Percentiles rank a stretch among this genome's conserved stretches.
phyloP scores from a whole-genome alignment of 2,797 vertebrate genomes.

The Loris lydekkerianus region DNA sequence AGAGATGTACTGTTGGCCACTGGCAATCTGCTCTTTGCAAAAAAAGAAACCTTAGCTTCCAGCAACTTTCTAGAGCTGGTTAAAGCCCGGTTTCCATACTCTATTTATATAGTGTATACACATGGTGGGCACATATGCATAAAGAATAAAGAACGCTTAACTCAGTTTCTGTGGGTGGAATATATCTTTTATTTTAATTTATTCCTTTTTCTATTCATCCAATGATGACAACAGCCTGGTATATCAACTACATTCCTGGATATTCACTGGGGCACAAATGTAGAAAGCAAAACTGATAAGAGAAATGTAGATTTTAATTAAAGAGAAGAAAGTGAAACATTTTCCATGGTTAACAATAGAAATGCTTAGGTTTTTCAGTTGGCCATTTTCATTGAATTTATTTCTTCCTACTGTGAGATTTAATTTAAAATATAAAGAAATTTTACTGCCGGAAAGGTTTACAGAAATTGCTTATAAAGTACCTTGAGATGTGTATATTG shows the following conservation, averaged over 20 bases:
- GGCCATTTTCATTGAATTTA: slow-evolving; percentile 52
- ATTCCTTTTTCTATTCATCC: slow-evolving; percentile 41
- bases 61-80: slow-evolving; percentile 20
- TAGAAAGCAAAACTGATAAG: slow-evolving; percentile 53
- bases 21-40: slow-evolving; percentile 55
- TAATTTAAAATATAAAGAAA: slow-evolving; percentile 68
- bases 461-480: slow-evolving; percentile 55
- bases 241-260: slow-evolving; percentile 28
- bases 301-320: slow-evolving; percentile 67
- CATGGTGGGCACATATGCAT: neutral
- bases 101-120: neutral
- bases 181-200: slow-evolving; percentile 10
- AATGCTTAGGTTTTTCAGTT: slow-evolving; percentile 52
- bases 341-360: slow-evolving; percentile 51
- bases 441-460: neutral
- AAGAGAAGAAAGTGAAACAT: slow-evolving; percentile 46
- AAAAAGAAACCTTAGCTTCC: slow-evolving; percentile 43
- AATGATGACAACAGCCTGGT: neutral
- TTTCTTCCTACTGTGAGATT: slow-evolving; percentile 50
- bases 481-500: neutral
- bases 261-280: slow-evolving; percentile 37
- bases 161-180: neutral
- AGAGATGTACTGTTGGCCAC: slow-evolving; percentile 20
- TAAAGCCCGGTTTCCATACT: neutral
- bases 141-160: neutral